Conservation (phyloP, 2,888 invertebrate genomes). For the Monoplex corrugatus region DNA sequence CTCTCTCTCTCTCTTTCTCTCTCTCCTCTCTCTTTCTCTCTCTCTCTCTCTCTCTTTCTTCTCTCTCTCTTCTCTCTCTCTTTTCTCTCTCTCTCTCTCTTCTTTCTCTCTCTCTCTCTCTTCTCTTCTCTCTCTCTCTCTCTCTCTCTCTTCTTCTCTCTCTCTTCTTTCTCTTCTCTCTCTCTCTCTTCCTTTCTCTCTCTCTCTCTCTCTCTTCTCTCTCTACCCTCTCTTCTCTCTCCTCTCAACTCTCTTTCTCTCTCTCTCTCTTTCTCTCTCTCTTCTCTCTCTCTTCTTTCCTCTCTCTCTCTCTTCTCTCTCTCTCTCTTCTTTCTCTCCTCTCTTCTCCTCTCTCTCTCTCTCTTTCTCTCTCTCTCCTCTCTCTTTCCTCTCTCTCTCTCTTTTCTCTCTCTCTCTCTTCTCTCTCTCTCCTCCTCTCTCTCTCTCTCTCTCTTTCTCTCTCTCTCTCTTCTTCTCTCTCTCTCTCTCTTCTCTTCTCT, state of each 20-base stretch:
- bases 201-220: background rate
- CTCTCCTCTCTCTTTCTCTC: background rate
- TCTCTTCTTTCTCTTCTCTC: too few relatives aligned
- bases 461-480: background rate
- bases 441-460: background rate
- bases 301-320: background rate
- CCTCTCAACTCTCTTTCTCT: background rate
- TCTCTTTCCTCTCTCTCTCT: background rate
- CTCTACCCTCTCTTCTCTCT: constrained; percentile 19
- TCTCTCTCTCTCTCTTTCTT: background rate
- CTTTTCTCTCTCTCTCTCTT: background rate
- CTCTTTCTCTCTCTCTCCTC: background rate
- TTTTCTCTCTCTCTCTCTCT: background rate
- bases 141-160: background rate
- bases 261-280: background rate
- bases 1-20: background rate
- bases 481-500: background rate
- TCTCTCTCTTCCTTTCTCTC: background rate
- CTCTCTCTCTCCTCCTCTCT: background rate
- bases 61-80: background rate
- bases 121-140: background rate
- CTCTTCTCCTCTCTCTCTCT: background rate
- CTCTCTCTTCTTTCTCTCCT: too few relatives aligned
- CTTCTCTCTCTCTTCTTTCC: background rate
- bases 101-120: background rate